Percentiles rank a stretch among this genome's conserved stretches.
Conservation (phyloP, 1,140 invertebrate species). For the Drosophila malerkotliana region DNA sequence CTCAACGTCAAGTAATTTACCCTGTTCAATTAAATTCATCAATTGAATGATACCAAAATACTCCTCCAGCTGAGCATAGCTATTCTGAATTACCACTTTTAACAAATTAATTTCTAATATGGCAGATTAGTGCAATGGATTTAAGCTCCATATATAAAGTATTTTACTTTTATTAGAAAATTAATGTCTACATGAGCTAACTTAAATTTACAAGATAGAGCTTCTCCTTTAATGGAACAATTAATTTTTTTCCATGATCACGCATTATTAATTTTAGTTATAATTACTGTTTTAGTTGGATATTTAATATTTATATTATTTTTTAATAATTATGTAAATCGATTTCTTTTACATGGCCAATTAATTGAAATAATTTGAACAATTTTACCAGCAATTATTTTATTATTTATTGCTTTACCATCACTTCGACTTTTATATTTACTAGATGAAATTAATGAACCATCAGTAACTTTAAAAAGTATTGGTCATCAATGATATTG, state of each 20-base stretch:
- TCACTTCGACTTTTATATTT: slow-evolving; percentile 87
- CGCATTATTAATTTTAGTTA: slow-evolving; percentile 86
- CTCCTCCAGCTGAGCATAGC: slow-evolving; percentile 85
- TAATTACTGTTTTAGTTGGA: slow-evolving; percentile 86
- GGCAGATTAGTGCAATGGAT: slow-evolving; percentile 86
- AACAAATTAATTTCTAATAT: slow-evolving; percentile 85
- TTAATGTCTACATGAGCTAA: slow-evolving; percentile 85
- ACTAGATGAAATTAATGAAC: slow-evolving; percentile 86
- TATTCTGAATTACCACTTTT: slow-evolving; percentile 86
- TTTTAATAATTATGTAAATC: slow-evolving; percentile 85
- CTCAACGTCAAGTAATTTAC: slow-evolving; percentile 84
- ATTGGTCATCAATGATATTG: slow-evolving; percentile 89
- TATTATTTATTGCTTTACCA: slow-evolving; percentile 88
- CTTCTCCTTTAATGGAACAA: slow-evolving; percentile 86
- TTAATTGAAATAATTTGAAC: slow-evolving; percentile 88
- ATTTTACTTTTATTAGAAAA: slow-evolving; percentile 85
- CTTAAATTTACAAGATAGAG: slow-evolving; percentile 85
- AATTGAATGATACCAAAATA: slow-evolving; percentile 86
- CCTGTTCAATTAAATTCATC: slow-evolving; percentile 84
- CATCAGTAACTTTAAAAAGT: slow-evolving; percentile 86
- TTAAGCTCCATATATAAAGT: slow-evolving; percentile 87
- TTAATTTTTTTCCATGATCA: slow-evolving; percentile 87
- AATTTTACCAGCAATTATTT: slow-evolving; percentile 86
- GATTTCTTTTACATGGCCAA: slow-evolving; percentile 85
- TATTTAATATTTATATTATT: slow-evolving; percentile 86